Base-by-base conservation (phyloP, 1,140 invertebrate genomes). In the Temnothorax longispinosus region DNA sequence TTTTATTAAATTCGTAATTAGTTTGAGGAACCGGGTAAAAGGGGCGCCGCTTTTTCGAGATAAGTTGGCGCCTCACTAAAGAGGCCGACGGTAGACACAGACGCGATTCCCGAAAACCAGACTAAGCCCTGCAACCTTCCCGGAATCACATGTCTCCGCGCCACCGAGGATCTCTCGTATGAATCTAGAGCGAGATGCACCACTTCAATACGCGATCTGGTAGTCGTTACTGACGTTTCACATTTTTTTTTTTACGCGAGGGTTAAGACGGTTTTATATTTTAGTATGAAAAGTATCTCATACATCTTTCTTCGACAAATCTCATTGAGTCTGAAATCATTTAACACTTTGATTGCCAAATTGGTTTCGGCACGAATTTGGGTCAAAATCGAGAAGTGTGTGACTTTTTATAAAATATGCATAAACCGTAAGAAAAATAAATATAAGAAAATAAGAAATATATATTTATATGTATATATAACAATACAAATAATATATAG, bases 1-100 rank as follows among this genome's bases (percentile, higher is more conserved):
- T 93, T 91, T 92, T 93, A 92, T 93, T 92, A 92, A 93, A 94
- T 93, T 93, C 89, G 91, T 93, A 93, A 94, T 93, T 93, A 93
- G 89, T 94, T 94, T 91, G 91, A 72, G 81, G 92, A 93, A 91
- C 90, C 71, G 87, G 50, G 88, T 92, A 87, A 93, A 94, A 90
- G 88, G 74, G 86, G 75, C 41, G 81, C 90, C 92, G 92, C 91
- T 89, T 89, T 62, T 86, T 90, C 67, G 78, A 91, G 91, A 91
- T 91, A 90, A 90, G 89, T 91, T 90, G 90, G 90, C 90, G 90
- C 90, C 90, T 88, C 38, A 60, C 76, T 85, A 90, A 92, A 75
- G 84, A 88, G 58, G 72, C 85, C 91, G 89, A 89, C 89, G 58
- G 35, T 86, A 71, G 74, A 65, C 74, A 87, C 91, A 91, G 91